Evolutionary conservation across 2,797 vertebrate species (phyloP), one percentile per base, ranked within the genome.

Genomic region (Apodemus agrarius): DNA sequence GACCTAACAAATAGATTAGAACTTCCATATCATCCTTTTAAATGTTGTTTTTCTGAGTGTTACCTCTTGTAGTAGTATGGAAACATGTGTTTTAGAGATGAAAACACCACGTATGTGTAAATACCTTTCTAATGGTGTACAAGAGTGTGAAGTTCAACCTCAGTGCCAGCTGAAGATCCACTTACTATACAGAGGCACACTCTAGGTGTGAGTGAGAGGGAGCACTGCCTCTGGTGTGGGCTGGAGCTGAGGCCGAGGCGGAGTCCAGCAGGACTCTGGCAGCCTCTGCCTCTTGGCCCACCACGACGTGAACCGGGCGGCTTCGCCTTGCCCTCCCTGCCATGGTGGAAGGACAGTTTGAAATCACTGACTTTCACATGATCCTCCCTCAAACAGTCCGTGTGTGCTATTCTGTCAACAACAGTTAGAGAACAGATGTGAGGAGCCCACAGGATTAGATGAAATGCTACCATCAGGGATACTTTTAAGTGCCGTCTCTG

Each of bases 1-100:
- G 40, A 69, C 6, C 52, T 94, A 86, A 40, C 8, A 92, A 91
- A 95, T 61, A 78, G n/a, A 80, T 21, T 83, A 86, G 12, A 93
- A 78, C 17, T 69, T 93, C 74, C n/a, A 84, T 46, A 57, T 3
- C 13, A 83, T 16, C 49, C 26, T 91, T 85, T 95, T 22, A 94
- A 91, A 95, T 1, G 3, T 40, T 61, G 24, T 26, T 52, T 86
- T 49, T 69, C 43, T 67, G 40, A 63, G 78, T 75, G 4, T 67
- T 49, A 69, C 2, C 34, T 91, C 88, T 69, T 37, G 61, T 86
- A 63, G 10, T 69, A 22, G 4, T 12, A 46, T 31, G 63, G 61
- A 12, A 96, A 93, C 19, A 83, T 43, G 29, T 75, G 63, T 93
- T 76, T 96, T 90, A 85, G 29, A 95, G 94, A 89, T 46, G 34